These are phyloP conservation scores for Empidonax traillii DNA, from an alignment of 2,113 vertebrate genomes.

Conservation along the genomic window DNA sequence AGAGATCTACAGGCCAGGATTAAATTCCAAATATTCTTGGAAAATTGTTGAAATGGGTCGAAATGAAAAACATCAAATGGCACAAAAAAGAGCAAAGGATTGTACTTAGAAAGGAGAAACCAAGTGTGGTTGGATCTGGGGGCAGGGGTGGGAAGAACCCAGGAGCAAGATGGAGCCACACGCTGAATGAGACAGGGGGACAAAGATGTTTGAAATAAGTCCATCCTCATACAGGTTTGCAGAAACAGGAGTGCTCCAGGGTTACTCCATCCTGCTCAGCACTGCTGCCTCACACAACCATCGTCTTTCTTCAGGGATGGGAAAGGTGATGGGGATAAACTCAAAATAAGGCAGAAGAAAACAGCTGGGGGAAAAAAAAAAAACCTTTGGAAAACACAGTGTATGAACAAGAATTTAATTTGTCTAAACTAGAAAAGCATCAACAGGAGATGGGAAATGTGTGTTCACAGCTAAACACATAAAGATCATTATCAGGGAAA, in stretches of 20 bases:
- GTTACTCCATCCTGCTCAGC: not conserved
- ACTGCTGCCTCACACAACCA: not conserved
- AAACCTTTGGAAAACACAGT: not conserved
- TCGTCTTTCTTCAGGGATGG: rapidly evolving
- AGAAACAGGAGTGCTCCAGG: not conserved
- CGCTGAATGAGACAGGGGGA: not conserved
- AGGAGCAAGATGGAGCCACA: not conserved
- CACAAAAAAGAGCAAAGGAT: not conserved
- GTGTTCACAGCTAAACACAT: not conserved
- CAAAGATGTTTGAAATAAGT: not conserved
- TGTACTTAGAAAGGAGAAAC: not conserved
- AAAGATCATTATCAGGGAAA: not conserved
- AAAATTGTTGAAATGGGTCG: not conserved
- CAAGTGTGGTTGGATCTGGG: not conserved
- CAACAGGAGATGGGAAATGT: not conserved
- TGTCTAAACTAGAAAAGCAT: not conserved
- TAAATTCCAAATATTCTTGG: not conserved
- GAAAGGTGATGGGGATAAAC: not conserved
- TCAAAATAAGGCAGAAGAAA: not conserved
- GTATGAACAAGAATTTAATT: not conserved
- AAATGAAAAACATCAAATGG: not conserved
- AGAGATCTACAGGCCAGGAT: not conserved
- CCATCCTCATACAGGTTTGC: not conserved
- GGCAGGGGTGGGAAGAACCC: not conserved
- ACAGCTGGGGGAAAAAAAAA: rapidly evolving